A percentile compares a stretch with the other conserved stretches of the same genome.
Conservation (phyloP, 2,797 vertebrate genomes). For the Phoeniculus purpureus region DNA sequence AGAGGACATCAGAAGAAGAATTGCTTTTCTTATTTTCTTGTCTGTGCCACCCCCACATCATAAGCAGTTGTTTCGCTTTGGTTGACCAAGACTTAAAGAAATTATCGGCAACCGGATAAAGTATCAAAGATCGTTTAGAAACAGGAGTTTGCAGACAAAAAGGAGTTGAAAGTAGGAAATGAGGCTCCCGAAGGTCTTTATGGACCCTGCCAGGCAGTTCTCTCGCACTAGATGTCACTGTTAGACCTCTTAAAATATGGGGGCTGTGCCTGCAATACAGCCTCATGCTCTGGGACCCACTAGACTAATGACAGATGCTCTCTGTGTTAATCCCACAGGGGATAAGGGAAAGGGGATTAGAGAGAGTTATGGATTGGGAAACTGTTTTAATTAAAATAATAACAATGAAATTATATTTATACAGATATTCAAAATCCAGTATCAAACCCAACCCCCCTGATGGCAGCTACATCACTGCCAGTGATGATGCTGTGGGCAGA, state of each 20-base stretch:
- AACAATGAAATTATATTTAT: too few species aligned
- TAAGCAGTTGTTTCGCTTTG: neutral
- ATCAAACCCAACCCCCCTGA: too few species aligned
- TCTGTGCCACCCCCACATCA: neutral
- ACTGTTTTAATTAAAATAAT: too few species aligned
- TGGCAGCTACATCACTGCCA: too few species aligned
- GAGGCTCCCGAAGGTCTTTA: neutral
- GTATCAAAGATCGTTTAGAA: neutral
- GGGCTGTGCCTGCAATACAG: rapidly evolving
- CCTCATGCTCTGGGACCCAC: neutral
- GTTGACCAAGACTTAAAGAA: neutral
- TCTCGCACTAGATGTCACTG: slow-evolving; percentile 68
- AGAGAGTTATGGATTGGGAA: too few species aligned
- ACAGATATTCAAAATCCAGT: too few species aligned
- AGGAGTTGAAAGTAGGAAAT: neutral
- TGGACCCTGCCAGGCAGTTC: neutral
- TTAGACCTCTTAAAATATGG: slow-evolving; percentile 12
- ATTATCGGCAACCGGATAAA: neutral
- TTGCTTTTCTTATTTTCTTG: neutral
- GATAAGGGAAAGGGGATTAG: too few species aligned
- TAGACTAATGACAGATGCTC: too few species aligned
- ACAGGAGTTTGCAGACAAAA: neutral
- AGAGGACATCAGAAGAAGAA: neutral
- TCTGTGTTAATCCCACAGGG: too few species aligned
- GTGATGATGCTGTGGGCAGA: too few species aligned